A percentile compares a stretch with the other conserved stretches of the same genome.
phyloP scores from a whole-genome alignment of 2,888 invertebrate genomes.

The Andrena dorsata region DNA sequence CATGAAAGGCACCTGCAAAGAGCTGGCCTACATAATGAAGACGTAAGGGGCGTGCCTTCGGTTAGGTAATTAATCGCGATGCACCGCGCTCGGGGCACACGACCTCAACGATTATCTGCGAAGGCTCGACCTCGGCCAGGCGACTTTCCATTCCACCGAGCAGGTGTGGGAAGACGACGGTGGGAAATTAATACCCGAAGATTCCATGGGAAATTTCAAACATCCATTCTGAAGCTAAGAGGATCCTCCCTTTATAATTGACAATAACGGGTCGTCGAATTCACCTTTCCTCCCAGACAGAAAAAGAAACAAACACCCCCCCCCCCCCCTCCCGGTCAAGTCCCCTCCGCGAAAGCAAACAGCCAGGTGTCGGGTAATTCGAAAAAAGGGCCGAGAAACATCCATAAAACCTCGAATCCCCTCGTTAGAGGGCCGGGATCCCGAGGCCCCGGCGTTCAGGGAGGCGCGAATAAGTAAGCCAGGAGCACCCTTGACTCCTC shows the following conservation, averaged over 20 bases:
- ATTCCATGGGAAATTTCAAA: too few relatives aligned
- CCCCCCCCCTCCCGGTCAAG: neutral
- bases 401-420: conserved; percentile 36
- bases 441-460: conserved; percentile 14
- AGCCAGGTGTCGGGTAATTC: neutral
- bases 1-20: conserved; percentile 79
- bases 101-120: conserved; percentile 39
- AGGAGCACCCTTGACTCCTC: conserved; percentile 67
- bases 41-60: conserved; percentile 70
- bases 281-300: neutral
- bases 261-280: neutral
- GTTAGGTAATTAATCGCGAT: conserved; percentile 73
- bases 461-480: conserved; percentile 59
- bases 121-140: conserved; percentile 12
- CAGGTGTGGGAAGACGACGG: conserved; percentile 6
- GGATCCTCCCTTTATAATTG: neutral
- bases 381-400: neutral
- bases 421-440: conserved; percentile 19
- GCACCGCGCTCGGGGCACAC: conserved; percentile 57
- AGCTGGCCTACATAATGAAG: conserved; percentile 81
- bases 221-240: too few relatives aligned
- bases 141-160: conserved; percentile 47
- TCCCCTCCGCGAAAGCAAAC: neutral
- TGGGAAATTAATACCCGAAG: conserved; percentile 10
- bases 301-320: neutral